Base-by-base conservation (phyloP, 1,140 invertebrate genomes). In the Brachystomella parvula region DNA sequence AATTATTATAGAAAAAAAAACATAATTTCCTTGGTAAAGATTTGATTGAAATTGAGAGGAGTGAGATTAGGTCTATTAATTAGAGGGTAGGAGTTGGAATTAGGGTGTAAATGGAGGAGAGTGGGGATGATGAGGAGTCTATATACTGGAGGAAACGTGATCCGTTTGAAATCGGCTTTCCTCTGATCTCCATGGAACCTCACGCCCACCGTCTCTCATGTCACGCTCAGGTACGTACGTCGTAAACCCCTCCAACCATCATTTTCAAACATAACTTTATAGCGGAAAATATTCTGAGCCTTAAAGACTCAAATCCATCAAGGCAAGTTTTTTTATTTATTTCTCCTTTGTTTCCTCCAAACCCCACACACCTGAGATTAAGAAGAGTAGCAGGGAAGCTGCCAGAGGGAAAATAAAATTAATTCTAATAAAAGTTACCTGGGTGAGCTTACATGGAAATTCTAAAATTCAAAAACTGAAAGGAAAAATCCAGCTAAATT, bases 141-240 rank as follows among this genome's bases (percentile, higher is more conserved):
- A 21, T 6, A 28, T 61, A 28, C 29, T 64, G 31, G 31, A 53
- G 3, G 26, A 2, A 32, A 56, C 47, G 31, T 56, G 17, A 49
- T 28, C 28, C 6, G 30, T 53, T 53, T 26, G 31, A 31, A 17
- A 56, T 12, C 49, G 49, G 49, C 49, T 53, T 39, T 26, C 58
- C 30, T 60, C 24, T 30, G 29, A 60, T 60, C 33, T 60, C 30
- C 30, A 60, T 30, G 58, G 32, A 60, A 29, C 33, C 58, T 60
- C 58, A 60, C 58, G 58, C 58, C 58, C 58, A 60, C 58, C 58
- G 58, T 60, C 58, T 35, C 58, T 60, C 58, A 35, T 60, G 58
- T 60, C 58, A 60, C 33, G 58, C 30, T 60, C 58, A 60, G 58
- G 58, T 30, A 19, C 49, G 12, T 19, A 6, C 9, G 6, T 53